Evolutionary conservation across 2,113 vertebrate species (phyloP), one percentile per base, ranked within the genome.

Genomic region (Axis porcinus): DNA sequence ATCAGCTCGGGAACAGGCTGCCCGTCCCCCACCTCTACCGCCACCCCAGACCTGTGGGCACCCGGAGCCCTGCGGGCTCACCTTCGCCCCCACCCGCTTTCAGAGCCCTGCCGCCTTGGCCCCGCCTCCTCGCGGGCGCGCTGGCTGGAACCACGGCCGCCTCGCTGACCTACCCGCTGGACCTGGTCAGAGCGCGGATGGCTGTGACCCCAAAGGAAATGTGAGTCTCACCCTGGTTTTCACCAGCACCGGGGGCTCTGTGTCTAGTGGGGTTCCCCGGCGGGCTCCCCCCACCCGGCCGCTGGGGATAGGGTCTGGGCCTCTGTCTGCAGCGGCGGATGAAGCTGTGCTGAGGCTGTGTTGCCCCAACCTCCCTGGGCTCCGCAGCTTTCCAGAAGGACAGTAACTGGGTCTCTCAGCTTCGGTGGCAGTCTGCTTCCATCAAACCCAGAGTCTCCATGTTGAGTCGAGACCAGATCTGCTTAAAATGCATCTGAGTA

Each of bases 131-230:
- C 8, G 99, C 99, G 0, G 99, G 99, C 2, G 99, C 99, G 0
- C 98, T 99, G 97, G 99, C 99, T 0, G 99, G 99, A 78, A 99
- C 98, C 11, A 99, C 99, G 0, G 99, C 99, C 0, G 98, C 99
- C 90, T 99, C 99, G 94, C 67, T 99, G 94, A 99, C 99, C 13
- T 99, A 99, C 98, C 99, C 99, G 1, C 98, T 99, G 98, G 99
- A 99, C 98, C 99, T 99, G 99, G 99, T 99, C 87, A 99, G 99
- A n/a, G 99, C 99, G 0, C 99, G 99, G 94, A 99, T 99, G 99
- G 99, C 99, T 0, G 99, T 99, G 94, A 99, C 99, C 0, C 99
- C 99, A 8, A 99, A 99, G 98, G 99, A 99, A 98, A 99, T 99
- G 99, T 99, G 98, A 99, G 99, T 98, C 67, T 95, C 79, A 33